Base-by-base conservation (phyloP, 2,113 vertebrate genomes). In the Australoheros scitulus region DNA sequence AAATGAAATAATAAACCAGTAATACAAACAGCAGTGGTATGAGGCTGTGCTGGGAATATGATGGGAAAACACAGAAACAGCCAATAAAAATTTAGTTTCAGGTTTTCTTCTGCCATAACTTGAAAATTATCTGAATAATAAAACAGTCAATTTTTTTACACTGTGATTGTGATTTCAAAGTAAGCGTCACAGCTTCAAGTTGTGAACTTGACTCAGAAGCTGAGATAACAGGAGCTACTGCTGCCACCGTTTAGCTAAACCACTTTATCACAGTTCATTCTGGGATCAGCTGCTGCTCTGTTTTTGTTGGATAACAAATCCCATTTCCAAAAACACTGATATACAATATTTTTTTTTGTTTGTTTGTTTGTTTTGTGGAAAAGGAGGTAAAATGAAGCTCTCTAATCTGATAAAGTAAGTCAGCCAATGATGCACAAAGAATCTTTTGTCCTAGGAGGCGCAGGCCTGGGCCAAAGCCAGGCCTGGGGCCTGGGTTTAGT, bases 341-440 rank as follows among this genome's bases (percentile, higher is more conserved):
- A 26, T 7, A 0, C 38, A 65, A 4, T 7, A n/a, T n/a, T 26
- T 26, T 26, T 22, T 7, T 64, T 11, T 14, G 11, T 43, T 13
- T 43, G n/a, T 50, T 15, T 50, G 15, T 50, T 1, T 50, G 15
- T 50, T 9, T 3, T 38, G 34, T 7, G 34, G 34, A 34, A 34
- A 34, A 34, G 6, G 34, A 6, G 34, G 34, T 34, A 9, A 38
- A 38, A 38, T 38, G 36, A 85, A 58, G 85, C 80, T 79, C 80
- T 76, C 79, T 90, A 92, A 93, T 93, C 89, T 91, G 89, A 92
- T 93, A 80, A 79, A 90, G 82, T 83, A 41, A 64, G 36, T 64
- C 70, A 77, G 82, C 58, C 77, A 76, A 34, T 84, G 84, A 93
- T 89, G 89, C 84, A 91, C 88, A 91, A 68, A 90, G 79, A 57